Conservation (phyloP, 2,113 vertebrate genomes). For the Tor tambroides region DNA sequence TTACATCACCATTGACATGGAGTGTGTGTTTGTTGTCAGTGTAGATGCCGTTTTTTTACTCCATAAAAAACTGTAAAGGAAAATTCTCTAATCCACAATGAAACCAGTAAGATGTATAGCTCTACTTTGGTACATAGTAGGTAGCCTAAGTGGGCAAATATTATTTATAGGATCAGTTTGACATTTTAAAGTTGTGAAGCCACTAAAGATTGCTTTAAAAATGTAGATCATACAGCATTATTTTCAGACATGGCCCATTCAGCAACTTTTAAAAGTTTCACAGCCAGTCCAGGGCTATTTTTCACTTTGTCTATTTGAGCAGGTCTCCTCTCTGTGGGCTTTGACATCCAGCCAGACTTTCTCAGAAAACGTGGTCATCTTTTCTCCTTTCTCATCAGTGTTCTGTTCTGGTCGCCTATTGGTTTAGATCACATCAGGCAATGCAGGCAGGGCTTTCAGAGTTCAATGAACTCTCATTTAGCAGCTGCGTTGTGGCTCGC, state of each 20-base stretch:
- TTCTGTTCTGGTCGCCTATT: constrained; percentile 50
- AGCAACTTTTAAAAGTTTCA: constrained; percentile 11
- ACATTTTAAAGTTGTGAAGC: not conserved
- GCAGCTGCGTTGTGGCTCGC: not conserved
- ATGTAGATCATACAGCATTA: not conserved
- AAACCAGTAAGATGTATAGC: not conserved
- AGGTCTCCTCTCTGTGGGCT: constrained; percentile 9
- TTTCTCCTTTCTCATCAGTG: constrained; percentile 42
- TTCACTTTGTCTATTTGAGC: constrained; percentile 11
- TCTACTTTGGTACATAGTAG: not conserved
- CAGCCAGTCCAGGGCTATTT: not conserved
- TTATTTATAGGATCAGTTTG: not conserved
- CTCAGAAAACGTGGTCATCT: not conserved
- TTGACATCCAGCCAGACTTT: constrained; percentile 27
- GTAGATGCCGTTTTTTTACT: not conserved
- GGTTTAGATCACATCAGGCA: constrained; percentile 13
- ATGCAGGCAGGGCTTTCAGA: constrained; percentile 35
- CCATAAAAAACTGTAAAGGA: not conserved
- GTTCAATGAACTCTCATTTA: constrained; percentile 52
- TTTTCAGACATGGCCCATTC: not conserved
- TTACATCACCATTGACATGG: too few relatives aligned
- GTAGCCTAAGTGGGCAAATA: not conserved
- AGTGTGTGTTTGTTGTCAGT: not conserved
- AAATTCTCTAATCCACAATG: not conserved
- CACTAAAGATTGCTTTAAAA: not conserved